Evolutionary conservation across 2,888 invertebrate genomes (phyloP), one percentile per base, ranked within the genome.

Genomic region (Diloba caeruleocephala): DNA sequence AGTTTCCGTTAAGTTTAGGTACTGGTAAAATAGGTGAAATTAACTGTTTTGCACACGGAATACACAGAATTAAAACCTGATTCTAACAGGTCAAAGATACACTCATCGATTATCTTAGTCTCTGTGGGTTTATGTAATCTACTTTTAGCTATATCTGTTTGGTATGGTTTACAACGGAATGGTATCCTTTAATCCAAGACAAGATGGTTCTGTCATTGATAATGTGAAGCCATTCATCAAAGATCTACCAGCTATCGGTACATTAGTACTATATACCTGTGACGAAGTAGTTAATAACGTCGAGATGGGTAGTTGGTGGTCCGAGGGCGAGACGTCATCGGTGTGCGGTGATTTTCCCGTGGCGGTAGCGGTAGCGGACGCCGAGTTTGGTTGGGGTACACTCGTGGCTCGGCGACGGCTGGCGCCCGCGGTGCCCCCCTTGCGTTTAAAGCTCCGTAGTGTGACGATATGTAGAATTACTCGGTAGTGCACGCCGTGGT

Each of bases 391-490:
- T 5, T 13, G 21, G 41, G 49, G 19, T 14, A 9, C 26, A 1
- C 9, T 7, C 49, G 49, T 34, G 34, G 4, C 28, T 42, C 25
- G 42, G 21, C 15, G n/a, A n/a, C n/a, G 10, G 23, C 31, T 23
- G 23, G n/a, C 34, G 41, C 34, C 3, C 21, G 41, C 34, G 33
- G 29, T 2, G 13, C 12, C 43, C 37, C 50, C 38, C 43, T 17
- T 23, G 37, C 21, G 43, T 44, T 44, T 51, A 51, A 37, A 51
- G 51, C 7, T 9, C 31, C 25, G n/a, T n/a, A 1, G 2, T 33
- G 6, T 19, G 25, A 7, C 7, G 10, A 8, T 14, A 12, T 1
- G n/a, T 9, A 28, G 26, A 10, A 14, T 25, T n/a, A 21, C 13
- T 1, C 8, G 9, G 29, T 6, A 12, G 29, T 8, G 3, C 4